Conservation (phyloP, 2,113 vertebrate genomes). For the Scatophagus argus region DNA sequence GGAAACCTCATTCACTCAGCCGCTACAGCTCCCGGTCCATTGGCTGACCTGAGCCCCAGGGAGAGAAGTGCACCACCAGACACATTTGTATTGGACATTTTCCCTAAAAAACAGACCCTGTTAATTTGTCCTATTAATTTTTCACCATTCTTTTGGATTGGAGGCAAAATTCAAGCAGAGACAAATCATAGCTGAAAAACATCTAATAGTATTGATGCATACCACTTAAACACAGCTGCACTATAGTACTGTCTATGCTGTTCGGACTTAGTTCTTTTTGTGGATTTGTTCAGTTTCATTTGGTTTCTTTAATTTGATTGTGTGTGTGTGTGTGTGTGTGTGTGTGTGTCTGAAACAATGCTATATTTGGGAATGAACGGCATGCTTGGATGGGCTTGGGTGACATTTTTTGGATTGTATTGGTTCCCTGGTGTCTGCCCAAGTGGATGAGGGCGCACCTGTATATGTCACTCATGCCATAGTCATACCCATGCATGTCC, state of each 20-base stretch:
- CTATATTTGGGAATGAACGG: conserved; percentile 80
- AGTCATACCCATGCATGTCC: conserved; percentile 83
- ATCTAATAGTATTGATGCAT: conserved; percentile 77
- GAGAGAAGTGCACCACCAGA: conserved; percentile 66
- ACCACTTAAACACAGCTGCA: conserved; percentile 75
- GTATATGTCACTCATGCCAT: conserved; percentile 77
- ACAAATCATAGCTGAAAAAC: conserved; percentile 68
- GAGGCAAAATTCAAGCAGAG: conserved; percentile 57
- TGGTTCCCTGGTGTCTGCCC: conserved; percentile 72
- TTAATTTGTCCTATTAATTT: conserved; percentile 36
- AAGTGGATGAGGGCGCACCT: conserved; percentile 74
- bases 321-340: conserved; percentile 72
- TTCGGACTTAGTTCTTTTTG: conserved; percentile 71
- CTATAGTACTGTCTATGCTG: conserved; percentile 77
- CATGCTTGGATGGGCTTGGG: conserved; percentile 84
- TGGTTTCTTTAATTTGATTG: conserved; percentile 72
- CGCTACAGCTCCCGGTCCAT: conserved; percentile 74
- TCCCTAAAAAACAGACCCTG: conserved; percentile 21
- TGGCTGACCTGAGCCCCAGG: conserved; percentile 70
- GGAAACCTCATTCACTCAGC: conserved; percentile 81
- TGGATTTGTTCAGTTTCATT: conserved; percentile 72
- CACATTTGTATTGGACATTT: conserved; percentile 52
- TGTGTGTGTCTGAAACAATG: conserved; percentile 74
- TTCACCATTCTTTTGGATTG: conserved; percentile 49
- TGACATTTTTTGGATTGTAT: conserved; percentile 77